Evolutionary conservation across 2,797 vertebrate species (phyloP), one percentile per base, ranked within the genome.

Genomic region (Mormyrops boulengeri): DNA sequence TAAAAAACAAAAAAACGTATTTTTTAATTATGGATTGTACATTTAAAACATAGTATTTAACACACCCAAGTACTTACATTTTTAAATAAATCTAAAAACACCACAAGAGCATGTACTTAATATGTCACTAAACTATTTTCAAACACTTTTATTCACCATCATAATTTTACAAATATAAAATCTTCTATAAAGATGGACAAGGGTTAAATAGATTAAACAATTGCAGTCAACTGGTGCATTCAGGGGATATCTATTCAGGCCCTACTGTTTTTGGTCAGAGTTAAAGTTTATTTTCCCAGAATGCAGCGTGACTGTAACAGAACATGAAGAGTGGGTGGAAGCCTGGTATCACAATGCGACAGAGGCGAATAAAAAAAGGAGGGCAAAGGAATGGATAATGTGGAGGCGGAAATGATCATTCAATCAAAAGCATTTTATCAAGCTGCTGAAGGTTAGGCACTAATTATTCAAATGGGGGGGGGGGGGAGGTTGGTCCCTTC

Each of bases 251-350:
- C 82, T 85, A 12, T 49, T 50, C 17, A 50, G 49, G 82, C 9
- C 49, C 4, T 85, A 9, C 47, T 26, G 82, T 52, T 85, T 77
- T 77, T 77, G 34, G 69, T 49, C 69, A 77, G 34, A 77, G 34
- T 49, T 52, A 30, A 26, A 50, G 84, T 34, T 52, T 85, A 50
- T 85, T 85, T 85, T 85, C 84, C 84, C 84, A 50, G 49, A 85
- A 52, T 85, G 84, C 84, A 85, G 47, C 49, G 12, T 85, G 84
- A 85, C 49, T 53, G 47, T 52, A 85, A 85, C 84, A 50, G 49
- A 30, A 85, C 84, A 85, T 52, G 47, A 85, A 52, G 84, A 85
- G 84, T 85, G 84, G 84, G 84, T 34, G 84, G 84, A 85, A 52
- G 84, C 11, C 84, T 85, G 84, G 22, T 85, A 50, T 85, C 50